phyloP scores from a whole-genome alignment of 2,888 invertebrate genomes.

The Athetis lepigone region DNA sequence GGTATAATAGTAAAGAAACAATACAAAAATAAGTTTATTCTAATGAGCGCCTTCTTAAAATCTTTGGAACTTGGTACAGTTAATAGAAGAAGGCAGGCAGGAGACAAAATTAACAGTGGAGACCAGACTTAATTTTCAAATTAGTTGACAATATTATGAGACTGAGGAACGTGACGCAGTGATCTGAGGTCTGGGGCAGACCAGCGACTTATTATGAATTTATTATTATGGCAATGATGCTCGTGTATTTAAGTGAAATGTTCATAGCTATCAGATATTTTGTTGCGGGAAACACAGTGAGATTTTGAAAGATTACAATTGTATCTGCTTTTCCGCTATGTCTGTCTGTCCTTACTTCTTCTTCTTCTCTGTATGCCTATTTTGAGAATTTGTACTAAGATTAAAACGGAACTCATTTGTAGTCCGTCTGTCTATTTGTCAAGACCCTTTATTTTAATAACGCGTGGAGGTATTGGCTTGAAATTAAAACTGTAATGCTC shows the following conservation, averaged over 20 bases:
- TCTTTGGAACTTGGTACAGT: too few species aligned
- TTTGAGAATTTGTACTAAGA: too few species aligned
- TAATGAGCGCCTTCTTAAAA: slow-evolving; percentile 27
- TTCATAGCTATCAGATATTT: not conserved
- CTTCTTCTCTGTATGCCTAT: too few species aligned
- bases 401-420: too few species aligned
- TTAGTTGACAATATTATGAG: slow-evolving; percentile 58
- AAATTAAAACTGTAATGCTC: too few species aligned
- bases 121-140: slow-evolving; percentile 48
- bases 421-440: too few species aligned
- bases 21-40: slow-evolving; percentile 9
- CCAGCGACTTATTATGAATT: not conserved
- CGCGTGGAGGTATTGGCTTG: too few species aligned
- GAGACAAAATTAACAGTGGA: slow-evolving; percentile 37
- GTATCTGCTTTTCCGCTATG: too few species aligned
- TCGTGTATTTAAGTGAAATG: not conserved
- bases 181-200: slow-evolving; percentile 27
- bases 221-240: not conserved
- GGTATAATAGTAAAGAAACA: not conserved
- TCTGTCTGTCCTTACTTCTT: too few species aligned
- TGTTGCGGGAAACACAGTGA: too few species aligned
- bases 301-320: too few species aligned
- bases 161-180: slow-evolving; percentile 23
- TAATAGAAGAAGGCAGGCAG: slow-evolving; percentile 28
- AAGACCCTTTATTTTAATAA: too few species aligned